Evolutionary conservation across 2,113 vertebrate genomes (phyloP).

Genomic region (Seriola aureovittata): DNA sequence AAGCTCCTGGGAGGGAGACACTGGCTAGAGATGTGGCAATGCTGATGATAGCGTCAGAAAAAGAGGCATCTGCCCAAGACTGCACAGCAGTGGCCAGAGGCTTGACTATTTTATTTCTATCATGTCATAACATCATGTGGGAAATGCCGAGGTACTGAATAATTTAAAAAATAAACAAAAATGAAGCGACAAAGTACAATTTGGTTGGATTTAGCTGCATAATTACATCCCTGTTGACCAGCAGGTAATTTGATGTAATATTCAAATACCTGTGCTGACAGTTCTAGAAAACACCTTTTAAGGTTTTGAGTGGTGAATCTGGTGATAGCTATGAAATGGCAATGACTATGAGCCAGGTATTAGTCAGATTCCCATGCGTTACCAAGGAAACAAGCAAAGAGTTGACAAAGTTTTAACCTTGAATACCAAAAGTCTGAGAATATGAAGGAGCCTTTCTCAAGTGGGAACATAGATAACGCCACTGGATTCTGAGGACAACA

Average conservation of each 20-base stretch:
- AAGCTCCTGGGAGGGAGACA: constrained; percentile 43
- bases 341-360: constrained; percentile 16
- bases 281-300: not conserved
- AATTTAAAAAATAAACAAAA: constrained; percentile 3
- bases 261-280: constrained; percentile 18
- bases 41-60: constrained; percentile 37
- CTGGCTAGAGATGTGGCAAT: constrained; percentile 30
- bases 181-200: not conserved
- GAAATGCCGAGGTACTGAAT: not conserved
- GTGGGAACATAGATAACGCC: not conserved
- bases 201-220: not conserved
- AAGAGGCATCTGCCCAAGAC: constrained; percentile 32
- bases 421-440: constrained; percentile 22
- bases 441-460: not conserved
- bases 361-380: constrained; percentile 15
- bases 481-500: not conserved
- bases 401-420: constrained; percentile 30
- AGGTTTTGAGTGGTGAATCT: not conserved
- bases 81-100: not conserved
- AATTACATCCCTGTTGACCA: constrained; percentile 16
- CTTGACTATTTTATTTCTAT: constrained; percentile 35
- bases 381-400: constrained; percentile 3
- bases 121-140: constrained; percentile 27
- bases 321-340: not conserved
- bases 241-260: constrained; percentile 2